Evolutionary conservation across 2,888 invertebrate genomes (phyloP).

Genomic region (Ectemnius cavifrons): DNA sequence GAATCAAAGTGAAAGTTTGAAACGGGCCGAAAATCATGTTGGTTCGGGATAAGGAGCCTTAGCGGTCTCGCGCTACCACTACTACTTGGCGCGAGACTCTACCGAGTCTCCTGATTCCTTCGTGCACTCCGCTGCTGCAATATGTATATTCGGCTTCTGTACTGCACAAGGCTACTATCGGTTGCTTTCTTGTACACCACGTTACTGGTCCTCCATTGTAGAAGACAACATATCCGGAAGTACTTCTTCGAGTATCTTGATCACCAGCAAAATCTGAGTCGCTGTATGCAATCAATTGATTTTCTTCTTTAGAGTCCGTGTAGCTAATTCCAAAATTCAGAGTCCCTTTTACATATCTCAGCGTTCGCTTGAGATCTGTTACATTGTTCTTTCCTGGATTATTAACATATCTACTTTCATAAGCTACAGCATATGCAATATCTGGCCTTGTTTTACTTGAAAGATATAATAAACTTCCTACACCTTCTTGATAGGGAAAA

Average conservation of each 20-base stretch:
- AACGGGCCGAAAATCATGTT: too few relatives aligned
- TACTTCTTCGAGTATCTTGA: conserved; percentile 1
- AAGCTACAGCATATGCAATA: conserved; percentile 18
- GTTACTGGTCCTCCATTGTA: conserved; percentile 9
- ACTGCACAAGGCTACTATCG: conserved; percentile 5
- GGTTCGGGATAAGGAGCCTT: too few relatives aligned
- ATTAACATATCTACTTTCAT: conserved; percentile 17
- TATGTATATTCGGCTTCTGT: conserved; percentile 21
- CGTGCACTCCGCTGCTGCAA: conserved; percentile 14
- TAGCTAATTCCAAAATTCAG: conserved; percentile 16
- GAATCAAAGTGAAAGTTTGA: too few relatives aligned
- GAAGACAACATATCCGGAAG: conserved; percentile 8
- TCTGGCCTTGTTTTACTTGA: conserved; percentile 22
- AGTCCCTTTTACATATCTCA: conserved; percentile 14
- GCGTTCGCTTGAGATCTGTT: conserved; percentile 14
- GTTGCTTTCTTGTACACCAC: conserved; percentile 20
- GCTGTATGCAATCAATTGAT: neutral
- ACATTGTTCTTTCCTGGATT: conserved; percentile 2
- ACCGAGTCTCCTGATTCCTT: too few relatives aligned
- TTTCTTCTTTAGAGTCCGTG: neutral
- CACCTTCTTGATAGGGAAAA: conserved; percentile 12
- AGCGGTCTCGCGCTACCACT: too few relatives aligned
- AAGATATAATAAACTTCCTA: conserved; percentile 24
- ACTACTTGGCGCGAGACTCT: too few relatives aligned
- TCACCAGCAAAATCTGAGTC: conserved; percentile 25